phyloP scores from a whole-genome alignment of 2,113 vertebrate species.

The Hippocampus barbouri region DNA sequence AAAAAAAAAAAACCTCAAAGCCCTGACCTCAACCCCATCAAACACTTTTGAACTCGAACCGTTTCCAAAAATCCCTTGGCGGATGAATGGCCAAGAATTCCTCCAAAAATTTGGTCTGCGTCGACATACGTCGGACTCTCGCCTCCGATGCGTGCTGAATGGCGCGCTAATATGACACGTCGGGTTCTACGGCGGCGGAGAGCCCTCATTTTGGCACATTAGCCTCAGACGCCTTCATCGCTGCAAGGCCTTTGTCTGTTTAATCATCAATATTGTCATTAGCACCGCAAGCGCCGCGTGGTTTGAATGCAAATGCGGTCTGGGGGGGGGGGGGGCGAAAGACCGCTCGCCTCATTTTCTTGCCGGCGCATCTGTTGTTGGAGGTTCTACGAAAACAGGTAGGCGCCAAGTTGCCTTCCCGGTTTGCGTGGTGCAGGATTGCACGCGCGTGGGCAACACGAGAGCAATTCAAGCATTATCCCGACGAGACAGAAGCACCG shows the following conservation, averaged over 20 bases:
- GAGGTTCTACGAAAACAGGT: not conserved
- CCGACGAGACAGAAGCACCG: slow-evolving; percentile 16
- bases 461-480: slow-evolving; percentile 31
- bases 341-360: not conserved
- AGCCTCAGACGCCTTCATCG: not conserved
- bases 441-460: slow-evolving; percentile 23
- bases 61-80: no score
- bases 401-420: not conserved
- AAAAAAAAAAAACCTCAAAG: no score
- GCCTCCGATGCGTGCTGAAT: no score
- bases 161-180: no score
- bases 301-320: not conserved
- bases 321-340: no score
- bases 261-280: not conserved
- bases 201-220: not conserved
- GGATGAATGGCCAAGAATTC: no score
- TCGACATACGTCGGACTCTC: no score
- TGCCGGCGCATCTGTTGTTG: not conserved
- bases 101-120: no score
- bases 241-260: not conserved
- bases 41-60: no score
- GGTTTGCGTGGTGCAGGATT: not conserved
- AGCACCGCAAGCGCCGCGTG: not conserved
- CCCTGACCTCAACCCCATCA: no score
- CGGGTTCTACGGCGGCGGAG: not conserved